Percentiles rank a stretch among this genome's conserved stretches.
Evolutionary conservation across 2,888 invertebrate species (phyloP).

Genomic region (Aspidiotus destructor): DNA sequence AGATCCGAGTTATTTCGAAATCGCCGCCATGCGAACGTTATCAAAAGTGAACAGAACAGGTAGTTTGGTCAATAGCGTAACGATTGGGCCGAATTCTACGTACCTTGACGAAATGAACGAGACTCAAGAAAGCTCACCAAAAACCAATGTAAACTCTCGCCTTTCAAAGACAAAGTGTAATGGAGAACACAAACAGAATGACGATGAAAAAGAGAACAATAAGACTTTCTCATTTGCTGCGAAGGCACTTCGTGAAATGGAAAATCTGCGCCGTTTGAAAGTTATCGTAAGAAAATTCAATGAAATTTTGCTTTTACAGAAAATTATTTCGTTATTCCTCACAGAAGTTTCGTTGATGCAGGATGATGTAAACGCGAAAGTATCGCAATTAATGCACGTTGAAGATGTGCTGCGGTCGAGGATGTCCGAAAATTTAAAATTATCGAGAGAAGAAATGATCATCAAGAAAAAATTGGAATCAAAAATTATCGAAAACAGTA

Average conservation of each 20-base stretch:
- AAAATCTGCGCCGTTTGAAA: background rate
- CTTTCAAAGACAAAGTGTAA: too few species aligned
- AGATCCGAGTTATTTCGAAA: background rate
- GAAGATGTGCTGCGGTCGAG: conserved; percentile 11
- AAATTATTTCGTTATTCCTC: too few species aligned
- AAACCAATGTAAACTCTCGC: background rate
- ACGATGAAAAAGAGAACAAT: background rate
- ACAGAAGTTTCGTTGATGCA: background rate
- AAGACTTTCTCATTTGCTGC: background rate
- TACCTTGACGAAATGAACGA: background rate
- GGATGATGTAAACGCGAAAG: conserved; percentile 18
- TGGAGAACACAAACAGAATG: too few species aligned
- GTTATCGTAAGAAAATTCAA: background rate
- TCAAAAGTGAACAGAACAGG: background rate
- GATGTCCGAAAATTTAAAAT: conserved; percentile 13
- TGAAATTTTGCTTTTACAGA: too few species aligned
- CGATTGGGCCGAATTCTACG: background rate
- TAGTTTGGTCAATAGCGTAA: background rate
- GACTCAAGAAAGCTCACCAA: background rate
- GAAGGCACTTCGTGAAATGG: background rate
- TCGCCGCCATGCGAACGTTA: background rate
- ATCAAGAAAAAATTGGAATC: conserved; percentile 7
- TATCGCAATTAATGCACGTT: background rate
- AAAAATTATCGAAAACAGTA: conserved; percentile 16
- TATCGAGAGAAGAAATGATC: conserved; percentile 12